Evolutionary conservation across 2,888 invertebrate species (phyloP), one percentile per base, ranked within the genome.

Genomic region (Drosophila peninsularis): DNA sequence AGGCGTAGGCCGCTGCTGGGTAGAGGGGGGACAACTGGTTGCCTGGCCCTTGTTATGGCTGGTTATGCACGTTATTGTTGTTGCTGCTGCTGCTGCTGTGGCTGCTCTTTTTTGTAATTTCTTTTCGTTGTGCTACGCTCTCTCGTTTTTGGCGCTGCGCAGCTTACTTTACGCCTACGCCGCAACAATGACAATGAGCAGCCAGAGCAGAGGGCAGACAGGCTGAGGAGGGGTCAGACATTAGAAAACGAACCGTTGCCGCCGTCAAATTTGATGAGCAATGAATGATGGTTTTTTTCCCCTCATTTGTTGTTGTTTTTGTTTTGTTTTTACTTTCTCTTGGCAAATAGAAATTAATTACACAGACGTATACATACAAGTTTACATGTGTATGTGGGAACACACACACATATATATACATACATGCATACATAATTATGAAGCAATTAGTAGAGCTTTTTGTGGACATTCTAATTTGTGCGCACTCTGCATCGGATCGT

Each of bases 261-360:
- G 70, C 65, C 64, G 66, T 78, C 75, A 86, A 80, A 70, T 81
- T 85, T 82, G 86, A 82, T 82, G 87, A 78, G 84, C 82, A 78
- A 86, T 83, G 69, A 80, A 69, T 80, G 60, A 68, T 66, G 54
- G 37, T 52, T 63, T 62, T 54, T 54, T 19, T 14, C 27, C 19
- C 54, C 5, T 24, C 45, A 27, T 45, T 45, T 44, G 24, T 24
- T 44, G 14, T 27, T n/a, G 19, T n/a, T 27, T 53, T 13, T 47
- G 53, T 75, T 70, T 80, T 82, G 71, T 78, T 86, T 82, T 82
- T 81, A 83, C 87, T 82, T 82, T 82, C 87, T 82, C 84, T 76
- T 81, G 67, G 69, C 84, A 86, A 81, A 82, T 83, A 86, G 76
- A 86, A 82, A 82, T 80, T 80, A 86, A 86, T 82, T 86, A 81